Evolutionary conservation across 2,113 vertebrate species (phyloP).

Genomic region (Myxocyprinus asiaticus): DNA sequence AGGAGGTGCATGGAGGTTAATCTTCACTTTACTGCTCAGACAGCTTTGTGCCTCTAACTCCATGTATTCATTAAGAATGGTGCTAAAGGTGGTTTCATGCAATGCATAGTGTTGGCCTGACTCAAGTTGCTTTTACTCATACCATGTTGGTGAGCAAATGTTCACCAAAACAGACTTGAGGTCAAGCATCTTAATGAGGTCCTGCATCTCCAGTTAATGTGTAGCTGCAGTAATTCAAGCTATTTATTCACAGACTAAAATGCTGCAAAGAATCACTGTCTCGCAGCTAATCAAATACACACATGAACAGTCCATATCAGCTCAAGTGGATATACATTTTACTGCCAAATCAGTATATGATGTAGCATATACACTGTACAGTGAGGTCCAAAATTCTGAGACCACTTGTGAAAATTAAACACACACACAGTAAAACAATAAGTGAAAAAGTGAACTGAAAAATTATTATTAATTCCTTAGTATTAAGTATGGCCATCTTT

Average conservation of each 20-base stretch:
- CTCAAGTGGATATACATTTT: neutral
- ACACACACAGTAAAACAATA: no score
- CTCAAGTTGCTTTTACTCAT: neutral
- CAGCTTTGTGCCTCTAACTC: no score
- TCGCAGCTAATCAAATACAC: conserved; percentile 11
- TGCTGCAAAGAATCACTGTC: conserved; percentile 3
- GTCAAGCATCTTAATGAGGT: conserved; percentile 28
- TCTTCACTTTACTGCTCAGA: neutral
- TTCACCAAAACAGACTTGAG: conserved; percentile 16
- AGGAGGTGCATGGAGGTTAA: neutral
- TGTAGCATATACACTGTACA: no score
- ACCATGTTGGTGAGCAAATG: conserved; percentile 19
- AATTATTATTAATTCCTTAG: no score
- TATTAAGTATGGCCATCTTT: no score
- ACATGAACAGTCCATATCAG: neutral
- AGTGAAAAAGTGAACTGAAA: no score
- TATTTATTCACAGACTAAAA: conserved; percentile 33
- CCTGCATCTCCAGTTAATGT: conserved; percentile 33
- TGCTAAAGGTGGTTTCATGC: neutral
- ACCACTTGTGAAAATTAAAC: no score
- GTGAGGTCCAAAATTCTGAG: no score
- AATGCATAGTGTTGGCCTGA: neutral
- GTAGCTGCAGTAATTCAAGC: conserved; percentile 35
- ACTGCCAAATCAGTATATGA: neutral
- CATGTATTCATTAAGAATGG: no score